Conservation (phyloP, 2,113 vertebrate genomes). For the Bubo scandiacus region DNA sequence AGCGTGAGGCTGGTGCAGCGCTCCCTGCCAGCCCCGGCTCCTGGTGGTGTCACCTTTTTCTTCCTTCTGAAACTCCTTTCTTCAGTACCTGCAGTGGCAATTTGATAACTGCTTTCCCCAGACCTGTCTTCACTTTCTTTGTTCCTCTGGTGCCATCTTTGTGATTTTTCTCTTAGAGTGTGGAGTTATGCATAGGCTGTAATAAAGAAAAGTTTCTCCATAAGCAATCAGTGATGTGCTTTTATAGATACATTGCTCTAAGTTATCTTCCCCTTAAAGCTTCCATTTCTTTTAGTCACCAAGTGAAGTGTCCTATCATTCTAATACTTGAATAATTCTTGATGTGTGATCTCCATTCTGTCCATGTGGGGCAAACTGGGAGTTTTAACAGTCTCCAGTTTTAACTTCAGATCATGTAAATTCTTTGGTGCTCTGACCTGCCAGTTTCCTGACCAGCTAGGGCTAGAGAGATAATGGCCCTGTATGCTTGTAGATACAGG, state of each 20-base stretch:
- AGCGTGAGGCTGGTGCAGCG: background rate
- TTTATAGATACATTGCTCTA: background rate
- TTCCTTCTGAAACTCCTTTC: background rate
- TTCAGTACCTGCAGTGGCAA: background rate
- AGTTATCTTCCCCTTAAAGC: background rate
- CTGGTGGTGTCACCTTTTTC: accelerated
- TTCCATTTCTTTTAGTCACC: background rate
- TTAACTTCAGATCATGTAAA: background rate
- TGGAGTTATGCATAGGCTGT: background rate
- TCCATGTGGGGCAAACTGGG: background rate
- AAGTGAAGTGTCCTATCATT: background rate
- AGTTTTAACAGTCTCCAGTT: background rate
- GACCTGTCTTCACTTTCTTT: background rate
- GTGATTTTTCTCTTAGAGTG: background rate
- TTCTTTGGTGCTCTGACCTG: background rate
- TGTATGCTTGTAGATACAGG: background rate
- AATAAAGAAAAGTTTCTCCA: background rate
- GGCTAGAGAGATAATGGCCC: background rate
- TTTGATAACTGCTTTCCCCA: background rate
- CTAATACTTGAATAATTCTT: background rate
- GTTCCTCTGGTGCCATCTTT: background rate
- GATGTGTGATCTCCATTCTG: background rate
- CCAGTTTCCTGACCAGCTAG: background rate
- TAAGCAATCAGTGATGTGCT: background rate
- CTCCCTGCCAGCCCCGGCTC: background rate